These are phyloP conservation scores for Sarcophaga peregrina DNA, from an alignment of 1,140 invertebrate genomes.

Conservation along the genomic window DNA sequence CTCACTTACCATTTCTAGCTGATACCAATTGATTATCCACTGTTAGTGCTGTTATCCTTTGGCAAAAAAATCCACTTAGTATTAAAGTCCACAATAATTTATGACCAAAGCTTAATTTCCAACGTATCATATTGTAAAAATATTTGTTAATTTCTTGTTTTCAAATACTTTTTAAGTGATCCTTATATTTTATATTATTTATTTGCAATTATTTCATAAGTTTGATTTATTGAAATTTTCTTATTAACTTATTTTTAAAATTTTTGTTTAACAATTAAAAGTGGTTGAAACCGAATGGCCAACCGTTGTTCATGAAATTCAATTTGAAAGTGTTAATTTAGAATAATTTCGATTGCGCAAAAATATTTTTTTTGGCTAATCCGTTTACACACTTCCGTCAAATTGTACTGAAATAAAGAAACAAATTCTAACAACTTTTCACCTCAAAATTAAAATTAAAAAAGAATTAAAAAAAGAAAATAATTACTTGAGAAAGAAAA, in stretches of 20 bases:
- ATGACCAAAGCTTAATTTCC: slow-evolving; percentile 8
- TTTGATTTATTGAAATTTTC: neutral
- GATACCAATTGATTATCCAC: slow-evolving; percentile 65
- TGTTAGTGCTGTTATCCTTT: slow-evolving; percentile 49
- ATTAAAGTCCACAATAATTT: slow-evolving; percentile 1
- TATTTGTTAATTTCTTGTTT: neutral
- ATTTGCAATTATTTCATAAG: neutral
- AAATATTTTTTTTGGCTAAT: slow-evolving; percentile 11
- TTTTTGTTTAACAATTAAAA: neutral
- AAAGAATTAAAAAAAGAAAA: slow-evolving; percentile 16
- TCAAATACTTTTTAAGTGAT: neutral
- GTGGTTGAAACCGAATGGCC: neutral
- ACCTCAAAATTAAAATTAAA: neutral
- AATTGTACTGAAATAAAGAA: neutral
- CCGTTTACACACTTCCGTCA: slow-evolving; percentile 37
- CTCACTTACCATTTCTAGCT: slow-evolving; percentile 61
- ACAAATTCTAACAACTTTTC: slow-evolving; percentile 38
- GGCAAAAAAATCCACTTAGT: neutral
- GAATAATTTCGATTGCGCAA: neutral
- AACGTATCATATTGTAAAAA: slow-evolving; percentile 28
- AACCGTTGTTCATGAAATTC: slow-evolving; percentile 21
- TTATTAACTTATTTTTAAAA: neutral
- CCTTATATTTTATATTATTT: neutral
- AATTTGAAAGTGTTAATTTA: slow-evolving; percentile 15
- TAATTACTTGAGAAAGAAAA: neutral